phyloP scores from a whole-genome alignment of 1,140 invertebrate genomes.

The Cydia pomonella region DNA sequence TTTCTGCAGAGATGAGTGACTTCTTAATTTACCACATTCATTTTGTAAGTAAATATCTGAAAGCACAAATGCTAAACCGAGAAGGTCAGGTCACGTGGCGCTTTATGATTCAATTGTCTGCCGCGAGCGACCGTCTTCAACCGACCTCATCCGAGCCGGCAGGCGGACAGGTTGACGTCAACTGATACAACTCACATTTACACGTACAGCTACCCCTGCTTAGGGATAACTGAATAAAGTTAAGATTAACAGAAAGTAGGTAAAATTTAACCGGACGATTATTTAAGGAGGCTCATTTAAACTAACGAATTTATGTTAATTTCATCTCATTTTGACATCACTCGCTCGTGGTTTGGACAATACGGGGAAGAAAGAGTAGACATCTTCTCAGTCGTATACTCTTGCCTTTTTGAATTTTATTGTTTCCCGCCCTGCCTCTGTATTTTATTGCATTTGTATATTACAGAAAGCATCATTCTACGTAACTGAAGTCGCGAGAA shows the following conservation, averaged over 20 bases:
- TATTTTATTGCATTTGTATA: too few species aligned
- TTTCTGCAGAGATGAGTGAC: neutral
- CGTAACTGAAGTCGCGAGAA: too few species aligned
- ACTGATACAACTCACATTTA: constrained; percentile 50
- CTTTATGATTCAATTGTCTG: constrained; percentile 66
- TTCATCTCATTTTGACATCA: neutral
- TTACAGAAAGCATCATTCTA: too few species aligned
- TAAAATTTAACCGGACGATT: too few species aligned
- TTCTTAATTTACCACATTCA: neutral
- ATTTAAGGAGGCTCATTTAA: too few species aligned
- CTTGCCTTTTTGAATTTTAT: too few species aligned
- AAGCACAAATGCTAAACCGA: constrained; percentile 21
- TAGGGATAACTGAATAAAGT: neutral
- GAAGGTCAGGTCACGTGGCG: constrained; percentile 49
- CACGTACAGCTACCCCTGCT: constrained; percentile 42
- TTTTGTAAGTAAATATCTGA: constrained; percentile 35
- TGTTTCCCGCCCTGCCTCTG: too few species aligned
- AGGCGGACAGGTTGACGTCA: constrained; percentile 45
- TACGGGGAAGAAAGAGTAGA: too few species aligned
- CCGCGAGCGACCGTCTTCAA: constrained; percentile 62
- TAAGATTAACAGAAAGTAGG: too few species aligned
- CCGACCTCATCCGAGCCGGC: constrained; percentile 51
- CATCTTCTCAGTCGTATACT: too few species aligned
- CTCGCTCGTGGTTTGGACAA: too few species aligned
- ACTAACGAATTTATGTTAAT: too few species aligned